phyloP scores from a whole-genome alignment of 2,113 vertebrate genomes.

The Notothenia coriiceps region DNA sequence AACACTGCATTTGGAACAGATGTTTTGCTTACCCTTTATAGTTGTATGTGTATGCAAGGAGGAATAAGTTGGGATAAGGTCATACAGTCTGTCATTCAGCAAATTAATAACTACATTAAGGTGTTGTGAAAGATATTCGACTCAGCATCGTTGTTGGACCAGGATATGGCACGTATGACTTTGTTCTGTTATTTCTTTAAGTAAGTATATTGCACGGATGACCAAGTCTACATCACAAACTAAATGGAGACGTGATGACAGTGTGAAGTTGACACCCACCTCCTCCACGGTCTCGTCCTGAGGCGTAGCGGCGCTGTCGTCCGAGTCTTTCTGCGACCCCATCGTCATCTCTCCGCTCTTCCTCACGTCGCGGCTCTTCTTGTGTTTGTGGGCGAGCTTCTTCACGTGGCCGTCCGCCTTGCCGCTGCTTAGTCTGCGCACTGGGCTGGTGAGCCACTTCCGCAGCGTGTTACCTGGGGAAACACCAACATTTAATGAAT shows the following conservation, averaged over 20 bases:
- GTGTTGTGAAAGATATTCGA: no score
- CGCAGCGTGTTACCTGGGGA: slow-evolving; percentile 91
- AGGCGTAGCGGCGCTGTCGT: slow-evolving; percentile 96
- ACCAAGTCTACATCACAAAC: not conserved
- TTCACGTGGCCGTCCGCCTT: slow-evolving; percentile 97
- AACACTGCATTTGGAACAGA: no score
- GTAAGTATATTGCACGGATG: not conserved
- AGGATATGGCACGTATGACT: no score
- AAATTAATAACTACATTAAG: no score
- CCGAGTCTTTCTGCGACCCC: slow-evolving; percentile 95
- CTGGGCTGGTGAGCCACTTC: slow-evolving; percentile 98
- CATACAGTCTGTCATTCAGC: no score
- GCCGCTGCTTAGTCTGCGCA: slow-evolving; percentile 96
- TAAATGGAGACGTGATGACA: not conserved
- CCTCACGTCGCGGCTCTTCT: slow-evolving; percentile 95
- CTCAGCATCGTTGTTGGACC: no score
- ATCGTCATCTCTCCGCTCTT: slow-evolving; percentile 90
- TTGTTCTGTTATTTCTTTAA: no score
- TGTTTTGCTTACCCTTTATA: no score
- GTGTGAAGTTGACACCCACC: slow-evolving; percentile 76
- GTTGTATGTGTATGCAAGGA: no score
- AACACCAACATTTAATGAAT: not conserved
- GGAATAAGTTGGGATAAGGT: no score
- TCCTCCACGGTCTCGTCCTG: slow-evolving; percentile 98
- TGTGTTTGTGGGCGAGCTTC: slow-evolving; percentile 97